A percentile compares a stretch with the other conserved stretches of the same genome.
phyloP scores from a whole-genome alignment of 2,888 invertebrate species.

The Parapristionchus giblindavisi region DNA sequence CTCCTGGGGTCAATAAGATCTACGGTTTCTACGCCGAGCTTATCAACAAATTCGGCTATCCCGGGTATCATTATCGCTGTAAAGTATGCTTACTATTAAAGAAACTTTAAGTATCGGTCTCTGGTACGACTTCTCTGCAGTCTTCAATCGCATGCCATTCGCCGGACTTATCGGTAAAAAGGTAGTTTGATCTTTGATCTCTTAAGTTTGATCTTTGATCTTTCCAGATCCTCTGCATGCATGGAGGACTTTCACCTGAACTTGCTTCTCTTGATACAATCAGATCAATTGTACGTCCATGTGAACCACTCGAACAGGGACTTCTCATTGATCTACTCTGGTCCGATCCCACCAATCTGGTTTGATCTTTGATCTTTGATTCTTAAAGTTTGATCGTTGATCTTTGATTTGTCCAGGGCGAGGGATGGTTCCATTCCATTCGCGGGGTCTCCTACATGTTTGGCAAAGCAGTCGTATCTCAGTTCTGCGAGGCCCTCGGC shows the following conservation, averaged over 20 bases:
- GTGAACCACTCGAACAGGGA: too few relatives aligned
- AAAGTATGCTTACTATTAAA: neutral
- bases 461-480: neutral
- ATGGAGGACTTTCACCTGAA: conserved; percentile 13
- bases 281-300: neutral
- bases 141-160: conserved; percentile 64
- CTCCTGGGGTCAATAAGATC: conserved; percentile 24
- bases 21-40: conserved; percentile 29
- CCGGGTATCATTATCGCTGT: conserved; percentile 6
- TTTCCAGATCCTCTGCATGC: conserved; percentile 30
- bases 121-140: conserved; percentile 64
- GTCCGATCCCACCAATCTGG: neutral
- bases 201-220: neutral
- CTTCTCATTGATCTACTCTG: conserved; percentile 17
- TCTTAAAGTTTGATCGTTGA: neutral
- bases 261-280: conserved; percentile 20
- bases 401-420: conserved; percentile 1
- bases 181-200: neutral
- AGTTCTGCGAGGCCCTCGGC: neutral
- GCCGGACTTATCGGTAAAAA: conserved; percentile 59
- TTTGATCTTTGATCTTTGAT: neutral
- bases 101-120: conserved; percentile 50
- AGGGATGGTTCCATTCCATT: neutral
- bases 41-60: conserved; percentile 12
- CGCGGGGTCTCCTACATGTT: neutral